Percentiles rank a stretch among this genome's conserved stretches.
Conservation (phyloP, 2,888 invertebrate genomes). For the Tetramorium bicarinatum region DNA sequence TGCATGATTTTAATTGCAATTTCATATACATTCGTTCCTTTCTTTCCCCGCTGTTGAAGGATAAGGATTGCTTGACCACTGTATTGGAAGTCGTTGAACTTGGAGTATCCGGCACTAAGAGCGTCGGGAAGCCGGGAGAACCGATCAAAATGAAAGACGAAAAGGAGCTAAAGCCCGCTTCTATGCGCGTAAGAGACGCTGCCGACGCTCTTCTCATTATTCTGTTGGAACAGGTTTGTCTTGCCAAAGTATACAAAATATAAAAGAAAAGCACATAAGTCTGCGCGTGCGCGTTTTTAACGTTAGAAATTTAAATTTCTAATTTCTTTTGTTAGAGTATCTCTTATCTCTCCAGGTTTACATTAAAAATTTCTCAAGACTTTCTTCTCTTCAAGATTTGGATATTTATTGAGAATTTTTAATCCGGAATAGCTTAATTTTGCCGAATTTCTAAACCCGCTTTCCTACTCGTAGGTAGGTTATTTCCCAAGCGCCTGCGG, state of each 20-base stretch:
- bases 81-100: slow-evolving; percentile 98
- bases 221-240: slow-evolving; percentile 93
- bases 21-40: neutral
- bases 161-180: slow-evolving; percentile 98
- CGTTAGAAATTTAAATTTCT: neutral
- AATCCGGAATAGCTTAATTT: neutral
- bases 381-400: neutral
- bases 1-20: neutral
- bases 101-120: slow-evolving; percentile 98
- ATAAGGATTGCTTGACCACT: slow-evolving; percentile 96
- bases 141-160: slow-evolving; percentile 97
- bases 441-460: neutral
- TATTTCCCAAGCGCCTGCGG: slow-evolving; percentile 95
- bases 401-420: neutral
- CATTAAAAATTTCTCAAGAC: neutral
- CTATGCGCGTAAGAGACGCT: slow-evolving; percentile 98
- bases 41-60: slow-evolving; percentile 87
- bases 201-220: slow-evolving; percentile 97
- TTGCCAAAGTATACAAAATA: neutral
- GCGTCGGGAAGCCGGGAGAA: slow-evolving; percentile 95
- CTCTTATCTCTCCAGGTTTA: neutral
- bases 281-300: neutral
- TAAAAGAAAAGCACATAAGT: neutral
- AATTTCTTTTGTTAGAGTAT: neutral
- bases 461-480: slow-evolving; percentile 88